Evolutionary conservation across 2,113 vertebrate species (phyloP).

Genomic region (Cochlearius cochlearius): DNA sequence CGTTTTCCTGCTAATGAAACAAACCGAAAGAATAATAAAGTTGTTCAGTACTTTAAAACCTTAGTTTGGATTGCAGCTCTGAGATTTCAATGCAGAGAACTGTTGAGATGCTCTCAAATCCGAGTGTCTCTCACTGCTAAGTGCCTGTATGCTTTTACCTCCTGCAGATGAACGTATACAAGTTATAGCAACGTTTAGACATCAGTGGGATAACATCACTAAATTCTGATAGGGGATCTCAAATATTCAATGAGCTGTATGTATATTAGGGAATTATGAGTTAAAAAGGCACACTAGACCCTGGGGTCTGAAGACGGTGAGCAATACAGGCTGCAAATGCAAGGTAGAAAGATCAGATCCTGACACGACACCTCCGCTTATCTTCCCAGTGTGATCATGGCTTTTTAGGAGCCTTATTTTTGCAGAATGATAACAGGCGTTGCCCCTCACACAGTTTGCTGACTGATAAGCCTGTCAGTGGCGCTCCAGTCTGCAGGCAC

Average conservation of each 20-base stretch:
- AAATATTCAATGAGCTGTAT: background rate
- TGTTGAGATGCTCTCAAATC: slow-evolving; percentile 12
- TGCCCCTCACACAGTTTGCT: background rate
- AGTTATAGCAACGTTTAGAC: background rate
- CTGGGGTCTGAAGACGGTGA: background rate
- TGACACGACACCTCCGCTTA: background rate
- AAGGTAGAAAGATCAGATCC: background rate
- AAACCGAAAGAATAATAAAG: slow-evolving; percentile 52
- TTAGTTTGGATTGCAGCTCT: slow-evolving; percentile 31
- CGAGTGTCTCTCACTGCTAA: slow-evolving; percentile 21
- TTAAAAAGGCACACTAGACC: background rate
- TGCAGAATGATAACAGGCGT: background rate
- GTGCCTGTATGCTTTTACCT: background rate
- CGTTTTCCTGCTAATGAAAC: slow-evolving; percentile 66
- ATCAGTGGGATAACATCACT: background rate
- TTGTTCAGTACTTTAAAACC: slow-evolving; percentile 55
- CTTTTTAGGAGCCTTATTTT: background rate
- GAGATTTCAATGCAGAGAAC: slow-evolving; percentile 11
- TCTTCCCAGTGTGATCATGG: background rate
- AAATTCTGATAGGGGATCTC: background rate
- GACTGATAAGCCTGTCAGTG: background rate
- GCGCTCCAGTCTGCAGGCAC: background rate
- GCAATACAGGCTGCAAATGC: background rate
- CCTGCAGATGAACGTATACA: background rate
- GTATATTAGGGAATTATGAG: background rate